Conservation (phyloP, 2,797 vertebrate species). For the Phaenicophaeus curvirostris region DNA sequence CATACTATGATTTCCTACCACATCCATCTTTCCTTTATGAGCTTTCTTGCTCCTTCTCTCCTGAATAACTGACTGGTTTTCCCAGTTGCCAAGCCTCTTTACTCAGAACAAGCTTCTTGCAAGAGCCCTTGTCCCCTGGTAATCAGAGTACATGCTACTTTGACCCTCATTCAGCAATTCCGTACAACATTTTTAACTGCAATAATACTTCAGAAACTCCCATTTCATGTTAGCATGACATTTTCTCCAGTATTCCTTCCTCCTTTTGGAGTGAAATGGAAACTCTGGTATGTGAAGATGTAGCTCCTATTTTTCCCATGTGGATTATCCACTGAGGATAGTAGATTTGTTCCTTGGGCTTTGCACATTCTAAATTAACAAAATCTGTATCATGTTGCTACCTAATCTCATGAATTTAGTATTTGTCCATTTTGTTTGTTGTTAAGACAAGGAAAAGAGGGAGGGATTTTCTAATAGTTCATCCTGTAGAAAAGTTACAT, state of each 20-base stretch:
- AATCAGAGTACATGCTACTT: background rate
- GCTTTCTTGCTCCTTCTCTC: background rate
- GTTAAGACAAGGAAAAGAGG: background rate
- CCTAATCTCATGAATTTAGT: background rate
- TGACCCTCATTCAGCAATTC: background rate
- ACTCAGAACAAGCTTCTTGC: background rate
- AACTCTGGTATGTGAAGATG: background rate
- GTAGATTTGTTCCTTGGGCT: background rate
- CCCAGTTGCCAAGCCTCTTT: background rate
- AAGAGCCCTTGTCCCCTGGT: background rate
- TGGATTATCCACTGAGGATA: background rate
- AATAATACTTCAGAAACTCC: background rate
- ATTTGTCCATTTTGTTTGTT: background rate
- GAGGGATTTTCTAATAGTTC: background rate
- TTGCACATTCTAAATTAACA: background rate
- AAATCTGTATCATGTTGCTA: background rate
- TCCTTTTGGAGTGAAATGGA: background rate
- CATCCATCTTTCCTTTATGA: background rate
- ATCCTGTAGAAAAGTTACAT: background rate
- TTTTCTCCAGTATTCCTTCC: background rate
- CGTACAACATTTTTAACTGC: background rate
- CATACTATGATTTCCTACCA: background rate
- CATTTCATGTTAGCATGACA: background rate
- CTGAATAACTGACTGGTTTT: background rate
- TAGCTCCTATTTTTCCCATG: rapidly evolving